A percentile compares a stretch with the other conserved stretches of the same genome.
Evolutionary conservation across 1,140 invertebrate species (phyloP).

Genomic region (Zaprionus capensis): DNA sequence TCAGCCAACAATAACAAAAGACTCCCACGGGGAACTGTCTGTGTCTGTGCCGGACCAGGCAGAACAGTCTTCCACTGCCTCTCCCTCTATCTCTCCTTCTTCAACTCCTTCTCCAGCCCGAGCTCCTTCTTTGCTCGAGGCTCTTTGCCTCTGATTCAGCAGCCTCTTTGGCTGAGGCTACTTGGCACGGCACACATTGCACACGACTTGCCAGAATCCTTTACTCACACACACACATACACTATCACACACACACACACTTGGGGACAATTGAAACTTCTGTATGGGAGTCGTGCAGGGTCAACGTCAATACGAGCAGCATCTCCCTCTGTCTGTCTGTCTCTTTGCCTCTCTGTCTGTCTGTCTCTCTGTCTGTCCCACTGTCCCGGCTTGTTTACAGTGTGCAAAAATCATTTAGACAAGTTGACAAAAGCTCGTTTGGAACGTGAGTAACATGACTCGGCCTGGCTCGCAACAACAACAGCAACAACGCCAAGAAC

Average conservation of each 20-base stretch:
- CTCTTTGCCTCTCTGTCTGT: conserved; percentile 15
- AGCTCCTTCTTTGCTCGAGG: not conserved
- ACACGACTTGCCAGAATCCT: conserved; percentile 74
- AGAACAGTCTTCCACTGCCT: not conserved
- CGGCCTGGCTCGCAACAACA: conserved; percentile 40
- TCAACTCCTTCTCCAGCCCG: not conserved
- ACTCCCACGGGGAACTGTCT: conserved; percentile 74
- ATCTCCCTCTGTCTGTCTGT: conserved; percentile 24
- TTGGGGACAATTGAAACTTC: conserved; percentile 60
- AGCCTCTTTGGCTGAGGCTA: conserved; percentile 19
- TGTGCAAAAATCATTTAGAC: conserved; percentile 84
- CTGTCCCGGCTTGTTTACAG: conserved; percentile 79
- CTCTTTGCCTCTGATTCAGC: conserved; percentile 41
- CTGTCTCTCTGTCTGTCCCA: conserved; percentile 48
- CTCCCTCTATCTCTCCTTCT: not conserved
- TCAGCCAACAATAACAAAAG: conserved; percentile 79
- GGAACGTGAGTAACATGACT: conserved; percentile 84
- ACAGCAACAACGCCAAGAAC: conserved; percentile 16
- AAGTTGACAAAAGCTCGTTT: conserved; percentile 84
- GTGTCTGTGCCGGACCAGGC: not conserved
- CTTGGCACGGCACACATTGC: conserved; percentile 52
- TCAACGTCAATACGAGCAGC: conserved; percentile 70
- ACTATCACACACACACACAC: conserved; percentile 30
- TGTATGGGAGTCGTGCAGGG: conserved; percentile 81
- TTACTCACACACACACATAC: conserved; percentile 33